A percentile compares a stretch with the other conserved stretches of the same genome.
phyloP scores from a whole-genome alignment of 2,888 invertebrate genomes.

The Leptinotarsa rubiginosa region DNA sequence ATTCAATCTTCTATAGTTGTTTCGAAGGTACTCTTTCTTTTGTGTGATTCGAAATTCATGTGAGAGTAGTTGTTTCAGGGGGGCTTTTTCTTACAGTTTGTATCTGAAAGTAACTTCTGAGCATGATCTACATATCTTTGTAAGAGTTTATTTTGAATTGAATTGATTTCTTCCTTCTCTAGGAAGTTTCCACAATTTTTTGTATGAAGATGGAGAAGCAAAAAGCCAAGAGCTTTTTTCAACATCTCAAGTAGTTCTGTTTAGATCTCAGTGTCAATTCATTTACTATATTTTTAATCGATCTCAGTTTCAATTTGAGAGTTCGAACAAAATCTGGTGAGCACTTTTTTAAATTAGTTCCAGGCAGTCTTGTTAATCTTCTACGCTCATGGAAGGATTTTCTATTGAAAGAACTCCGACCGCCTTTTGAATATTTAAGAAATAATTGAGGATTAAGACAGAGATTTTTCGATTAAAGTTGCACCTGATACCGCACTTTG shows the following conservation, averaged over 20 bases:
- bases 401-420: constrained; percentile 45
- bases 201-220: too few species aligned
- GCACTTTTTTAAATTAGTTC: constrained; percentile 4
- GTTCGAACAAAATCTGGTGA: neutral
- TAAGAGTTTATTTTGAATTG: too few species aligned
- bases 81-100: too few species aligned
- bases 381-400: constrained; percentile 38
- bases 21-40: too few species aligned
- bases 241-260: neutral
- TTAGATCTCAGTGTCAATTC: neutral
- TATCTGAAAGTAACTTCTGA: too few species aligned
- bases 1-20: too few species aligned
- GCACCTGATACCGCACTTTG: constrained; percentile 59
- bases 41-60: too few species aligned
- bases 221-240: too few species aligned
- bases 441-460: constrained; percentile 61
- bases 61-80: too few species aligned
- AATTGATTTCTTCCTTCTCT: too few species aligned
- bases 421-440: constrained; percentile 58
- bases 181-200: too few species aligned
- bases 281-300: neutral
- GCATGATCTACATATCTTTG: too few species aligned
- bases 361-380: constrained; percentile 3
- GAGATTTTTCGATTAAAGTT: constrained; percentile 60
- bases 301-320: constrained; percentile 3